Percentiles rank a stretch among this genome's conserved stretches.
These are phyloP conservation scores for Stichopus horrens DNA, from an alignment of 53 echinoderm and acorn worm genomes.

Conservation along the genomic window DNA sequence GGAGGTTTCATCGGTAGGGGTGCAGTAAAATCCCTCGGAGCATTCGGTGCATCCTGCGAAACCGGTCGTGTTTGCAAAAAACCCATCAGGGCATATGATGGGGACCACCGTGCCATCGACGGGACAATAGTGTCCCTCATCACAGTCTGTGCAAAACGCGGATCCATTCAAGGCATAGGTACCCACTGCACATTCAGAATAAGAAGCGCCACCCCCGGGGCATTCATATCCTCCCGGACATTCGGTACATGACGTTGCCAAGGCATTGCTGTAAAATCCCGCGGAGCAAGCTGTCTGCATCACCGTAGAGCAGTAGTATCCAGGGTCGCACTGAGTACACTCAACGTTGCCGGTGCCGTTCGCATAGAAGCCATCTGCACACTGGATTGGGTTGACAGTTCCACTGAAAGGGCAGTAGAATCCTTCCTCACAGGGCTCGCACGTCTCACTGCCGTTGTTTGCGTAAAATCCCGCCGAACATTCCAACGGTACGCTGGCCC, in stretches of 20 bases:
- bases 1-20: conserved; percentile 53
- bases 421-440: conserved; percentile 69
- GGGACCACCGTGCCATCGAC: conserved; percentile 61
- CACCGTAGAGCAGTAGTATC: conserved; percentile 68
- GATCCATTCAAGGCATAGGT: conserved; percentile 77
- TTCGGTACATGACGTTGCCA: conserved; percentile 61
- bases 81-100: conserved; percentile 57
- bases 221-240: conserved; percentile 86
- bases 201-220: conserved; percentile 31
- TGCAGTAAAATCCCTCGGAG: conserved; percentile 76
- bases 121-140: conserved; percentile 75
- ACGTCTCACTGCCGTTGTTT: conserved; percentile 64
- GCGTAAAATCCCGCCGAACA: conserved; percentile 76
- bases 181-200: conserved; percentile 57
- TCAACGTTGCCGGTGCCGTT: conserved; percentile 30
- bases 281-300: conserved; percentile 58
- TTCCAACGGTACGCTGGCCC: conserved; percentile 43
- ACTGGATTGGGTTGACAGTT: conserved; percentile 58
- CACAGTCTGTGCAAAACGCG: conserved; percentile 60
- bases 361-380: conserved; percentile 69
- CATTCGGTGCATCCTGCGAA: conserved; percentile 65
- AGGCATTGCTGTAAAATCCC: conserved; percentile 73
- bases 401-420: conserved; percentile 74
- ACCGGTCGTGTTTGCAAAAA: conserved; percentile 53
- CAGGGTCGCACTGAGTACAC: conserved; percentile 65